Base-by-base conservation (phyloP, 1,140 invertebrate species). In the Papilio machaon region DNA sequence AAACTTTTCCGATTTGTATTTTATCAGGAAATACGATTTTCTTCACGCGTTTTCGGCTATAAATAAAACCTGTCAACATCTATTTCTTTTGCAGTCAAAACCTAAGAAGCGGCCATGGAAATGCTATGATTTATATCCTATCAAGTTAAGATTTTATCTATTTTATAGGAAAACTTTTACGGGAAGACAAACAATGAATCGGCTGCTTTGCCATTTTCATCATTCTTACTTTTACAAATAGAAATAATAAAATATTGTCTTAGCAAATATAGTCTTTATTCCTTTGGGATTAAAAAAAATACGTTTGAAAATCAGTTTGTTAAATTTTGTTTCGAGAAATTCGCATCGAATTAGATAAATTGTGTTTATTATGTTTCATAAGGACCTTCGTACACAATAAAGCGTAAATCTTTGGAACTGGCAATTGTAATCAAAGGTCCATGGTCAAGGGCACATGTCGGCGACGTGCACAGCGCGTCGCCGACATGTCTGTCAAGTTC, bases 1-100 rank as follows among this genome's bases (percentile, higher is more conserved):
- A 17, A 70, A 70, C 64, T 70, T 70, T 70, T 70, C 64, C 30
- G 64, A 73, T 73, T 46, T 47, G 46, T 73, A 46, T 46, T 46
- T 73, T 47, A 46, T 13, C 19, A 47, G 8, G 19, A 76, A 76
- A 76, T 23, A 74, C n/a, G 74, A 76, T 76, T 52, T 76, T 30
- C 74, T 52, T 76, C 46, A 76, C 74, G 43, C 74, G 23, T 76
- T 76, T 76, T 52, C 74, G 74, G 11, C 74, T 76, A 76, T 76
- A 47, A 76, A 76, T 76, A 76, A 76, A 76, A 13, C 74, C 74
- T 54, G 74, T 76, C 74, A 76, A 52, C 74, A 76, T 76, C 74
- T 76, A 76, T 76, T 76, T 76, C 74, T 76, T 76, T 76, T 19
- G 43, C 46, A 49, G 74, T 76, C 47, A 76, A 49, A 76, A 76